Conservation (phyloP, 1,140 invertebrate genomes). For the Bombus impatiens region DNA sequence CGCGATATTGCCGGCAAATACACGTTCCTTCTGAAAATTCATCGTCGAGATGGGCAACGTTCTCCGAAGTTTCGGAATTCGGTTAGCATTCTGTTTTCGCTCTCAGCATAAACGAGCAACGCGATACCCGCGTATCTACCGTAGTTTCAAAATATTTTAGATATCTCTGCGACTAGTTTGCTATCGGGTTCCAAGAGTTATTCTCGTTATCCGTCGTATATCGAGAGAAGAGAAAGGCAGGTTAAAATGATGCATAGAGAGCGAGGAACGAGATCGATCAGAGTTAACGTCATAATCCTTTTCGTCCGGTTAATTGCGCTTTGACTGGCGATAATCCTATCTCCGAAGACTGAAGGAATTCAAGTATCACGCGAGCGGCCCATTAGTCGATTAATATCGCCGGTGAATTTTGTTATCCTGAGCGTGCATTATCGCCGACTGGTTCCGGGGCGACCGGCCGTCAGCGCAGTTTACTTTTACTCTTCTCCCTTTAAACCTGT, state of each 20-base stretch:
- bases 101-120: neutral
- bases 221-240: neutral
- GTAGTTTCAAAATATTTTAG: neutral
- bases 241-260: neutral
- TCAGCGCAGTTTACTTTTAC: constrained; percentile 36
- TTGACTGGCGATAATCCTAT: constrained; percentile 32
- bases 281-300: constrained; percentile 31
- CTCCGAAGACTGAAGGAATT: constrained; percentile 11
- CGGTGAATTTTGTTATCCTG: constrained; percentile 49
- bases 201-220: neutral
- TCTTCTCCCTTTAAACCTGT: constrained; percentile 43
- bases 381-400: constrained; percentile 50
- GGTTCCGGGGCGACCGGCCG: constrained; percentile 21
- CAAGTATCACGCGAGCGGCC: constrained; percentile 36
- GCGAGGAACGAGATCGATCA: neutral
- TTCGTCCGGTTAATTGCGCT: constrained; percentile 24
- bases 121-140: neutral
- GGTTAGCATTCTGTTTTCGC: too few relatives aligned
- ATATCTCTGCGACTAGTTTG: neutral
- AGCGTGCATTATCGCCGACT: constrained; percentile 49
- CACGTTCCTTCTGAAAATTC: neutral
- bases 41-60: neutral
- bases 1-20: neutral
- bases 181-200: too few relatives aligned
- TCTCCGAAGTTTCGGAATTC: neutral